These are phyloP conservation scores for Eulemur mongoz DNA, from an alignment of 2,797 vertebrate species.

Conservation along the genomic window DNA sequence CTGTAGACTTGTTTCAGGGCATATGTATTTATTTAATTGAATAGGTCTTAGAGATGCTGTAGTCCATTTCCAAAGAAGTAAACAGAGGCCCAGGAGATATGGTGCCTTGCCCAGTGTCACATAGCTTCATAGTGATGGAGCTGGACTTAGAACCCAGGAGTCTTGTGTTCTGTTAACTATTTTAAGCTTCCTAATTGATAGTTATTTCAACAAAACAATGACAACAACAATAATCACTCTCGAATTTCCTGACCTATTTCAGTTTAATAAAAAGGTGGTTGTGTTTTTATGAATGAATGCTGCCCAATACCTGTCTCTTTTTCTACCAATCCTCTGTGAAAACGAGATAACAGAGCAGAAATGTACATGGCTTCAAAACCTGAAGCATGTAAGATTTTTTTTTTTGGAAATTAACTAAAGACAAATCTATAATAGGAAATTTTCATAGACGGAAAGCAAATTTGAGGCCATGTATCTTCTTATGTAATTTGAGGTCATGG, in stretches of 20 bases:
- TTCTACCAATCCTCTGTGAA: neutral
- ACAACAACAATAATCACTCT: neutral
- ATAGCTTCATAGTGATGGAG: neutral
- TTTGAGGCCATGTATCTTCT: neutral
- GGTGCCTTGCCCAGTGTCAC: neutral
- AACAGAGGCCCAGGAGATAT: neutral
- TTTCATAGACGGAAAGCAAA: constrained; percentile 1
- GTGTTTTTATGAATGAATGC: neutral
- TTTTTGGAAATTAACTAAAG: constrained; percentile 25
- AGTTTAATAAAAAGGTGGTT: neutral
- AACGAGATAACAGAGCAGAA: neutral
- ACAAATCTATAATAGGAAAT: constrained; percentile 37
- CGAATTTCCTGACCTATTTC: neutral
- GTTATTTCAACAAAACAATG: neutral
- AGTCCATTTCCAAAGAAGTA: neutral
- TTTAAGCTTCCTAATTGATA: neutral
- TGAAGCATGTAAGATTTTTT: neutral
- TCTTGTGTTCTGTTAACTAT: neutral
- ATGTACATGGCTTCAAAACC: neutral
- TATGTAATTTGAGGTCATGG: neutral
- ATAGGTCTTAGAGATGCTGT: neutral
- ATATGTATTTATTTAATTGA: neutral
- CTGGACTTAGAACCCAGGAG: neutral
- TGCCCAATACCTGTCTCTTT: neutral
- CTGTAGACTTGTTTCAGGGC: neutral